phyloP scores from a whole-genome alignment of 2,888 invertebrate species.

The Tethea ocularis region DNA sequence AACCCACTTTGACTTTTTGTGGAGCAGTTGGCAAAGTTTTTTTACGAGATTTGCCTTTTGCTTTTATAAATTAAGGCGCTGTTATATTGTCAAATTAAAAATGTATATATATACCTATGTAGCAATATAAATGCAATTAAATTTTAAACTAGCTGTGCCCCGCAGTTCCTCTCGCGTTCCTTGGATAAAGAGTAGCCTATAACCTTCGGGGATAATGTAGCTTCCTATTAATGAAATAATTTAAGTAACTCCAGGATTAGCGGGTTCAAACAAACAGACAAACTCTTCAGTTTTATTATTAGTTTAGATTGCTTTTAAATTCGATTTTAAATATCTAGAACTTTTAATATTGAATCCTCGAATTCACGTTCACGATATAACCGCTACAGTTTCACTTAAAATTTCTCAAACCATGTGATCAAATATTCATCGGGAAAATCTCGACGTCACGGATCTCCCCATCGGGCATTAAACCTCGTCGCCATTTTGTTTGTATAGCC shows the following conservation, averaged over 20 bases:
- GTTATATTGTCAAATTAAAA: no score
- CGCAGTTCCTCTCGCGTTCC: no score
- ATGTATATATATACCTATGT: no score
- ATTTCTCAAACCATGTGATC: not conserved
- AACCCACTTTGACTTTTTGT: not conserved
- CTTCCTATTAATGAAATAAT: no score
- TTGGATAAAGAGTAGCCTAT: no score
- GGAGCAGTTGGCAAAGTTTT: not conserved
- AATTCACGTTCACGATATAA: not conserved
- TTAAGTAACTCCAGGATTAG: no score
- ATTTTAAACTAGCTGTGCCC: no score
- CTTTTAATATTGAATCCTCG: not conserved
- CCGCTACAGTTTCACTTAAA: not conserved
- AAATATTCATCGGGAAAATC: constrained; percentile 4
- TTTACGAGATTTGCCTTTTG: not conserved
- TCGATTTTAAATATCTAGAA: not conserved
- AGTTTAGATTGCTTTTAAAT: not conserved
- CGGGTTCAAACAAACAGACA: no score
- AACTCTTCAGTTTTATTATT: no score
- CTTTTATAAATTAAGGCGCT: no score
- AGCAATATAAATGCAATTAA: no score
- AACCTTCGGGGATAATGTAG: no score
- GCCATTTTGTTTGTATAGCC: not conserved
- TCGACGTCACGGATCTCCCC: not conserved
- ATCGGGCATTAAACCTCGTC: not conserved